Evolutionary conservation across 2,797 vertebrate species (phyloP).

Genomic region (Falco rusticolus): DNA sequence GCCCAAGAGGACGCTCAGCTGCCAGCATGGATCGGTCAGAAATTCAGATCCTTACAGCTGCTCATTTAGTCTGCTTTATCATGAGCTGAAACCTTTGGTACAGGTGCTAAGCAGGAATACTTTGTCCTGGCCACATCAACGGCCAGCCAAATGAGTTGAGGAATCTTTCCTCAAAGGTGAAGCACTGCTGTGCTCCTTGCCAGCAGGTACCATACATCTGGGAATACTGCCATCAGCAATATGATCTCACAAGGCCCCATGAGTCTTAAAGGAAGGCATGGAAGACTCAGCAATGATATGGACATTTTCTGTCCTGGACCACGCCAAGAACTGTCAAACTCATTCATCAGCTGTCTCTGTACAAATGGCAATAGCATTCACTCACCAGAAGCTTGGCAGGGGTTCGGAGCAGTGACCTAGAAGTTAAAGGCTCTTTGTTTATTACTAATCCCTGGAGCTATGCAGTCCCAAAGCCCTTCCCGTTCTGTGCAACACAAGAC

Average conservation of each 20-base stretch:
- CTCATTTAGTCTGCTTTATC: neutral
- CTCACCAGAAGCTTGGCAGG: constrained; percentile 51
- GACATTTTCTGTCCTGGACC: neutral
- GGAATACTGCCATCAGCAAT: neutral
- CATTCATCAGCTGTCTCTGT: constrained; percentile 42
- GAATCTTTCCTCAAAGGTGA: neutral
- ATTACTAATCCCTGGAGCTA: constrained; percentile 60
- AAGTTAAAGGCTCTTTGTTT: constrained; percentile 69
- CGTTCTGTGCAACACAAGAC: constrained; percentile 66
- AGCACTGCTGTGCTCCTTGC: neutral
- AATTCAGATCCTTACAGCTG: neutral
- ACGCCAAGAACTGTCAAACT: neutral
- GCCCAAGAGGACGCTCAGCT: neutral
- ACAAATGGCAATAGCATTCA: constrained; percentile 14
- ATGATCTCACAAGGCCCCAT: neutral
- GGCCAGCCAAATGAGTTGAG: neutral
- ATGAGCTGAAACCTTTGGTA: neutral
- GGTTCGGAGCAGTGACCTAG: constrained; percentile 57
- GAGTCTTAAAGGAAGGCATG: neutral
- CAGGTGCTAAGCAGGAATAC: neutral
- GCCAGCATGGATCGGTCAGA: neutral
- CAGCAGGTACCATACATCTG: neutral
- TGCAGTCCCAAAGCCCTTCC: constrained; percentile 61
- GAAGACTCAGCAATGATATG: neutral
- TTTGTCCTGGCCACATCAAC: neutral